These are phyloP conservation scores for Anagrus nilaparvatae DNA, from an alignment of 1,140 invertebrate species.

Conservation along the genomic window DNA sequence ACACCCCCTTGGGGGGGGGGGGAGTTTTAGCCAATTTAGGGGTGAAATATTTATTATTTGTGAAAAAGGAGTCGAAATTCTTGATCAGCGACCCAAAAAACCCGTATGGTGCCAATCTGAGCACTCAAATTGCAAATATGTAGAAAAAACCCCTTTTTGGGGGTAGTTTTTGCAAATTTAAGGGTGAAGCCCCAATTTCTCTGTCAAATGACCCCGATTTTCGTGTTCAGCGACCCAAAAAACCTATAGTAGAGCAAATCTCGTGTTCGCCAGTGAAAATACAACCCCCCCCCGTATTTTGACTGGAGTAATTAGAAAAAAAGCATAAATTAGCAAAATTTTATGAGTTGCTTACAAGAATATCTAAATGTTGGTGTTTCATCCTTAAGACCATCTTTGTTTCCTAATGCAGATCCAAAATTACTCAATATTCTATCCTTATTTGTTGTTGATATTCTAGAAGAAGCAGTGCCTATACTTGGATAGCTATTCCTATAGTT, in stretches of 20 bases:
- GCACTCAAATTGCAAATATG: too few relatives aligned
- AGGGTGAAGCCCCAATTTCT: not conserved
- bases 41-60: too few relatives aligned
- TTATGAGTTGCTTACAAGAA: conserved; percentile 24
- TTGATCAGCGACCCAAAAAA: too few relatives aligned
- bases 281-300: too few relatives aligned
- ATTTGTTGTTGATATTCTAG: conserved; percentile 18
- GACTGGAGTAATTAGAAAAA: not conserved
- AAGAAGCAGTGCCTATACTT: conserved; percentile 22
- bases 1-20: too few relatives aligned
- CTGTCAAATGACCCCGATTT: not conserved
- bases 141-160: too few relatives aligned
- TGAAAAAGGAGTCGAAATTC: too few relatives aligned
- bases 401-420: conserved; percentile 24
- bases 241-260: too few relatives aligned
- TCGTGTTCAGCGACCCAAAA: not conserved
- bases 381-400: conserved; percentile 28
- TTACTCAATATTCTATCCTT: conserved; percentile 27
- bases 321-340: not conserved
- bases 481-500: conserved; percentile 33
- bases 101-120: too few relatives aligned
- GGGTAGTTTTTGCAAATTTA: too few relatives aligned
- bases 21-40: too few relatives aligned
- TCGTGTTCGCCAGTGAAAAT: too few relatives aligned
- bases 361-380: conserved; percentile 34